A percentile compares a stretch with the other conserved stretches of the same genome.
Evolutionary conservation across 1,140 invertebrate genomes (phyloP).

Genomic region (Drosophila hydei): DNA sequence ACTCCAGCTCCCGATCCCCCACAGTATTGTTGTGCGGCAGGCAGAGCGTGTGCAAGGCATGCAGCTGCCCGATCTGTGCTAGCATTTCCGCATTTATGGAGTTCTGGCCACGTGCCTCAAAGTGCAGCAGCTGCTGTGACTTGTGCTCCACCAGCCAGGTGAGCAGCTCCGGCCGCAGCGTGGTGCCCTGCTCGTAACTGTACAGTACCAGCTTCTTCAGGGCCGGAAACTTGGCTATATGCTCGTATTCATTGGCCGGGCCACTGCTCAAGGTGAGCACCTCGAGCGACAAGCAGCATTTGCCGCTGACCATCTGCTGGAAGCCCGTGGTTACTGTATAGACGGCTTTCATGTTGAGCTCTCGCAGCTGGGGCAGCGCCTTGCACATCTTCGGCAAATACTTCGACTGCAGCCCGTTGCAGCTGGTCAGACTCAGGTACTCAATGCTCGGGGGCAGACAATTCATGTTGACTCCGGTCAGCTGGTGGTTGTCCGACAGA

Average conservation of each 20-base stretch:
- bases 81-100: not conserved
- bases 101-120: conserved; percentile 16
- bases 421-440: conserved; percentile 11
- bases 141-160: conserved; percentile 40
- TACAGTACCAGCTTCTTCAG: conserved; percentile 28
- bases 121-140: conserved; percentile 18
- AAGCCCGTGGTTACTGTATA: conserved; percentile 5
- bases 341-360: conserved; percentile 9
- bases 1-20: conserved; percentile 11
- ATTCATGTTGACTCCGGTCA: conserved; percentile 26
- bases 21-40: conserved; percentile 18
- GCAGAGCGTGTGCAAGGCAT: conserved; percentile 3
- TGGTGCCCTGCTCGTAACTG: conserved; percentile 6
- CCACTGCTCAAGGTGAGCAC: conserved; percentile 12
- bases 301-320: conserved; percentile 13
- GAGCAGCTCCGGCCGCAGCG: conserved; percentile 9
- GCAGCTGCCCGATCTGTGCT: not conserved
- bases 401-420: conserved; percentile 1
- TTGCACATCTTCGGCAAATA: conserved; percentile 20
- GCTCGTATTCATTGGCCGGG: conserved; percentile 12
- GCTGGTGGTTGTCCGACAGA: conserved; percentile 23
- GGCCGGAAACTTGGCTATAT: conserved; percentile 26
- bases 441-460: conserved; percentile 9
- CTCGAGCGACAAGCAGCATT: conserved; percentile 4
- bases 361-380: conserved; percentile 12